A percentile compares a stretch with the other conserved stretches of the same genome.
phyloP scores from a whole-genome alignment of 2,113 vertebrate species.

The Rostratula benghalensis region DNA sequence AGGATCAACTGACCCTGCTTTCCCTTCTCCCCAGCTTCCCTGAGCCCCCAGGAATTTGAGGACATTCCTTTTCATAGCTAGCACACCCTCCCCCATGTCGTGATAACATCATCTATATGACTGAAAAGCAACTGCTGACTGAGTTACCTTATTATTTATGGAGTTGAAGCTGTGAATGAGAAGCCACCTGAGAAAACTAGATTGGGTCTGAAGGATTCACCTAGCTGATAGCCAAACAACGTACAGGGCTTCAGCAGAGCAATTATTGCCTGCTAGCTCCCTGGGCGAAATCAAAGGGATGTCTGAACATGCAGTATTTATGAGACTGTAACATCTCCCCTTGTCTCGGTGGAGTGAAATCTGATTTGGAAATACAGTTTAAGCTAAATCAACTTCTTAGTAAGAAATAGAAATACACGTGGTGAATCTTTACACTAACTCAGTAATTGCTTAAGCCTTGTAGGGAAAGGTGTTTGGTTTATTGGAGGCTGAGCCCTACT shows the following conservation, averaged over 20 bases:
- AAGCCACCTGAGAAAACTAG: conserved; percentile 13
- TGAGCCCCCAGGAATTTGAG: background rate
- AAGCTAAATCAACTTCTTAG: conserved; percentile 19
- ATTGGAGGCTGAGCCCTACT: background rate
- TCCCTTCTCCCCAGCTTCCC: background rate
- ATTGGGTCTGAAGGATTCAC: background rate
- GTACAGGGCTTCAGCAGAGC: background rate
- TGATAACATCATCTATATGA: background rate
- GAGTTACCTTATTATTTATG: background rate
- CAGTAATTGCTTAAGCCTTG: background rate
- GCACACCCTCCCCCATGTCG: background rate
- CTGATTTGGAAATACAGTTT: background rate
- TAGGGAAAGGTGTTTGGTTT: background rate
- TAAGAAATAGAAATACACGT: background rate
- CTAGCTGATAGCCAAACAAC: background rate
- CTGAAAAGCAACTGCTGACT: background rate
- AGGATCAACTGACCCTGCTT: background rate
- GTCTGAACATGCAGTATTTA: conserved; percentile 3
- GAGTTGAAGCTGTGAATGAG: conserved; percentile 3
- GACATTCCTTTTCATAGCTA: background rate
- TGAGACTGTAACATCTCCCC: background rate
- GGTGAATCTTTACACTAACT: background rate
- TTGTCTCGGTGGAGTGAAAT: background rate
- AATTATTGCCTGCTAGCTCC: background rate
- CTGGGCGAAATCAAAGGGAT: conserved; percentile 9